These are phyloP conservation scores for Aphidius ervi DNA, from an alignment of 1,140 invertebrate species.

Conservation along the genomic window DNA sequence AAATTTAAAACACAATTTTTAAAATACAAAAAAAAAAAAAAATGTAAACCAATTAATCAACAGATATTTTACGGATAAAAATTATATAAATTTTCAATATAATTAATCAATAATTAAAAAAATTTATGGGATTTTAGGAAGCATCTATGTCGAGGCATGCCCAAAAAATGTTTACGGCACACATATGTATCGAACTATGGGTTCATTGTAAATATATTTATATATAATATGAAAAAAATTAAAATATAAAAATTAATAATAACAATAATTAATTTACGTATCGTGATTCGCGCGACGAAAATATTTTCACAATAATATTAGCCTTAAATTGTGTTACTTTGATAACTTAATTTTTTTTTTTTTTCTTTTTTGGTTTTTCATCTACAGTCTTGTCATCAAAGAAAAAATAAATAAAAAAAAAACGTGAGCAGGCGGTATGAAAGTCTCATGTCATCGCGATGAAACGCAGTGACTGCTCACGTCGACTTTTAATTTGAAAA, in stretches of 20 bases:
- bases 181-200: conserved; percentile 33
- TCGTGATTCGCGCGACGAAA: conserved; percentile 17
- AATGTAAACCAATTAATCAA: background rate
- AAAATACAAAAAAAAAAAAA: background rate
- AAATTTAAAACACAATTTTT: background rate
- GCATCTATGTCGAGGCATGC: conserved; percentile 51
- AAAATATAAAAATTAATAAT: conserved; percentile 2
- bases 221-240: conserved; percentile 15
- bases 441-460: conserved; percentile 24
- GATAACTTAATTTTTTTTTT: conserved; percentile 1
- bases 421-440: conserved; percentile 23
- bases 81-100: background rate
- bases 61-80: conserved; percentile 21
- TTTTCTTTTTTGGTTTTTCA: background rate
- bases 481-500: conserved; percentile 11
- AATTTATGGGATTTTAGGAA: conserved; percentile 38
- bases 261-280: conserved; percentile 7
- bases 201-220: conserved; percentile 7
- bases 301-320: conserved; percentile 16
- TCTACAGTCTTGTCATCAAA: conserved; percentile 15
- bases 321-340: conserved; percentile 10
- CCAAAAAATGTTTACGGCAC: conserved; percentile 51
- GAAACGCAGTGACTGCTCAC: conserved; percentile 22
- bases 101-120: conserved; percentile 15
- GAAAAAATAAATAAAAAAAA: background rate